Conservation (phyloP, 1,140 invertebrate genomes). For the Nomia melanderi region DNA sequence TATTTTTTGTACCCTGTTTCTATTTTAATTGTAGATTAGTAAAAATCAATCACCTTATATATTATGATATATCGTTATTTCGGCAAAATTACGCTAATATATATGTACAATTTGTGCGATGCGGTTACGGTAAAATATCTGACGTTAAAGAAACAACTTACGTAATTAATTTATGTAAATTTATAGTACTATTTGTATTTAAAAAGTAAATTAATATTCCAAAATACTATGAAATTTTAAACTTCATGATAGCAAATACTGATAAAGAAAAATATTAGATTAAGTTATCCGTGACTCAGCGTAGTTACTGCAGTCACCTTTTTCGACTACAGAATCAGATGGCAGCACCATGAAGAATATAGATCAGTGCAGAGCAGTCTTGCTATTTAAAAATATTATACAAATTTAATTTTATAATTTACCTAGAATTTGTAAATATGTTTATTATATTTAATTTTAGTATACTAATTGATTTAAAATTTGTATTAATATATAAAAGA, state of each 20-base stretch:
- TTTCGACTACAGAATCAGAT: constrained; percentile 9
- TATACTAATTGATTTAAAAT: not conserved
- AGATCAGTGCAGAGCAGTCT: not conserved
- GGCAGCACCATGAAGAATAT: constrained; percentile 15
- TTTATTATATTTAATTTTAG: not conserved
- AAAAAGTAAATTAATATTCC: not conserved
- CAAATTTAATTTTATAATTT: not conserved
- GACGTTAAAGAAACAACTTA: not conserved
- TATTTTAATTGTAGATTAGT: not conserved
- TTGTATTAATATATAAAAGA: not conserved
- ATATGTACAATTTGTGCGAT: not conserved
- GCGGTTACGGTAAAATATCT: not conserved
- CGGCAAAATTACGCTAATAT: not conserved
- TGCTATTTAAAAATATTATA: not conserved
- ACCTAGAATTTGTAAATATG: not conserved
- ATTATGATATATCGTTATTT: not conserved
- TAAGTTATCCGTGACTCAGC: not conserved
- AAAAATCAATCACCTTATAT: not conserved
- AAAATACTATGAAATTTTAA: not conserved
- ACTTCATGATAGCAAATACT: constrained; percentile 3
- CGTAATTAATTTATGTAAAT: not conserved
- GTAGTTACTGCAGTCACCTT: constrained; percentile 3
- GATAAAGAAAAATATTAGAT: not conserved
- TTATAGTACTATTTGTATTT: not conserved
- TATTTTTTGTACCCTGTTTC: constrained; percentile 7